Conservation (phyloP, 2,797 vertebrate genomes). For the Spinus pinus region DNA sequence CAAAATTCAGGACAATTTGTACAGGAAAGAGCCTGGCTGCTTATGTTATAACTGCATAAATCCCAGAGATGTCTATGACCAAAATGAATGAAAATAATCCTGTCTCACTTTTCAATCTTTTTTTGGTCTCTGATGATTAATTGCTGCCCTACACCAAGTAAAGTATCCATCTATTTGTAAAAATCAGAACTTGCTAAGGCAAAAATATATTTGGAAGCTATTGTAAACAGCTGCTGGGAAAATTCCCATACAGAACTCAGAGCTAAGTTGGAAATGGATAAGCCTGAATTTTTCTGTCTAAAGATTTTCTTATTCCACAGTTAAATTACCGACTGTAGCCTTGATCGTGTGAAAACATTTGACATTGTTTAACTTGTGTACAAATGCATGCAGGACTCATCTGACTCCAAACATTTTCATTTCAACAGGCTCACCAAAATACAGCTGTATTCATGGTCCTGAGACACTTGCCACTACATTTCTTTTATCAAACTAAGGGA, state of each 20-base stretch:
- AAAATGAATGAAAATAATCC: conserved; percentile 21
- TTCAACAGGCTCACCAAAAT: background rate
- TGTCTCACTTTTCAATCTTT: background rate
- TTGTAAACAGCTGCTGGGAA: background rate
- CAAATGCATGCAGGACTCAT: background rate
- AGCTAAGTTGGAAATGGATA: background rate
- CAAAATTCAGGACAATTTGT: conserved; percentile 55
- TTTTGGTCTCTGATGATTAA: background rate
- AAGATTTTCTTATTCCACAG: background rate
- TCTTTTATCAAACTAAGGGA: background rate
- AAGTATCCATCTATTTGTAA: background rate
- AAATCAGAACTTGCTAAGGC: background rate
- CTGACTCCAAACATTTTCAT: background rate
- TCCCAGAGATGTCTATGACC: background rate
- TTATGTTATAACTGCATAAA: conserved; percentile 16
- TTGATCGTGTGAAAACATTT: background rate
- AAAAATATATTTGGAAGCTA: background rate
- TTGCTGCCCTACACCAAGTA: background rate
- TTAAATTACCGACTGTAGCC: background rate
- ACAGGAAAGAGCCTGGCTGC: background rate
- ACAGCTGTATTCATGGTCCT: background rate
- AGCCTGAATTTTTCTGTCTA: background rate
- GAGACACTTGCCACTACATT: background rate
- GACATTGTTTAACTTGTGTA: background rate
- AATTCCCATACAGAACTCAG: background rate